Base-by-base conservation (phyloP, 2,888 invertebrate genomes). In the Ophioninae sp. region DNA sequence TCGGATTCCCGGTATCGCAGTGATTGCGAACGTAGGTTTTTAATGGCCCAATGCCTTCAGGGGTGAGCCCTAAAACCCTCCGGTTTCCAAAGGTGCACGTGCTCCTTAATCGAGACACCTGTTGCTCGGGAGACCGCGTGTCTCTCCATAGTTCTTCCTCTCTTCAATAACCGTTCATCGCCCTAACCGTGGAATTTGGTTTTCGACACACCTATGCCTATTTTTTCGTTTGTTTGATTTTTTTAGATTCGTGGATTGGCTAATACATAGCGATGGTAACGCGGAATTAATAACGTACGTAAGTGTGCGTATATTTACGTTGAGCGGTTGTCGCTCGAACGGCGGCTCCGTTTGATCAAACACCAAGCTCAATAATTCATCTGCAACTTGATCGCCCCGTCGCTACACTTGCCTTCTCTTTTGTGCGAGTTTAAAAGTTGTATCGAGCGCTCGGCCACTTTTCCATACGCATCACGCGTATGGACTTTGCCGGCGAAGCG, bases 361-460 rank as follows among this genome's bases (percentile, higher is more conserved):
- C 83, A 76, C 86, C 85, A 86, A 86, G 87, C 88, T 88, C 88
- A 87, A 90, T 91, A 90, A 91, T 90, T 91, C 90, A 90, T 90
- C 89, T 86, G 88, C 87, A 88, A 89, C 85, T 88, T 88, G 88
- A 90, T 89, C 86, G 80, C 82, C 82, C 70, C 81, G 85, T 86
- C 82, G 83, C 64, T 76, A 64, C 80, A 77, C 85, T 75, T 67
- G 68, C 85, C 50, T 67, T 65, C 64, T 81, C 81, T 78, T 85
- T 86, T 83, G 81, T 83, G 81, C 86, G 61, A 59, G 41, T 81
- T 85, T 83, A 81, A 82, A 41, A 65, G 77, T 81, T 79, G 56
- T 85, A 84, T 84, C 84, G 64, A 82, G 79, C 79, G 30, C 64
- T 59, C 68, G 64, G 56, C 41, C 67, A 64, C 76, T 65, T 57